These are phyloP conservation scores for Trachops cirrhosus DNA, from an alignment of 2,797 vertebrate species.

Conservation along the genomic window DNA sequence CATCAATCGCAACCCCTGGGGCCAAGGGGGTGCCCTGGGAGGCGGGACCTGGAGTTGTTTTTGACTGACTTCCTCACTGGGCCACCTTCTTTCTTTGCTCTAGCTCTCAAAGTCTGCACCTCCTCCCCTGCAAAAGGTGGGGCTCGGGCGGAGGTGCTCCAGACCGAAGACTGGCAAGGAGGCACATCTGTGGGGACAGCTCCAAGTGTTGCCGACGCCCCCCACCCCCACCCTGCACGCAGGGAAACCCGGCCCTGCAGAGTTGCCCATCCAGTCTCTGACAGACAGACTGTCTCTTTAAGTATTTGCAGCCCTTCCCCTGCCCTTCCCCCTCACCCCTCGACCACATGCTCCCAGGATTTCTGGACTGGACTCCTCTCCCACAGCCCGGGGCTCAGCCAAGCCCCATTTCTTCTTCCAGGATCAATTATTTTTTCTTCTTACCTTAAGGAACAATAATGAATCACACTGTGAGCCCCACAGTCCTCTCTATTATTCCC, in stretches of 20 bases:
- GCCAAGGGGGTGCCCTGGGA: neutral
- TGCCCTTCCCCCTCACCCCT: neutral
- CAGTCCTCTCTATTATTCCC: constrained; percentile 51
- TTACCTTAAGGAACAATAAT: constrained; percentile 64
- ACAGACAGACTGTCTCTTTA: constrained; percentile 51
- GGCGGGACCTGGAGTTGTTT: no score
- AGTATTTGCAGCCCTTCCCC: neutral
- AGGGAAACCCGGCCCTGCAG: neutral
- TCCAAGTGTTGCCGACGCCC: neutral
- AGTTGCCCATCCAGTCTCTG: neutral
- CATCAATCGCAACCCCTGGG: neutral
- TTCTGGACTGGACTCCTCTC: constrained; percentile 39
- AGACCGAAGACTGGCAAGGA: neutral
- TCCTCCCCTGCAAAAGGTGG: neutral
- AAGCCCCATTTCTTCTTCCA: constrained; percentile 64
- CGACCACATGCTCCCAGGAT: neutral
- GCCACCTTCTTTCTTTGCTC: neutral
- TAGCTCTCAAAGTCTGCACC: neutral
- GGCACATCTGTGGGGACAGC: neutral
- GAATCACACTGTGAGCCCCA: constrained; percentile 39
- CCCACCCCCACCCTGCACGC: neutral
- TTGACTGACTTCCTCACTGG: neutral
- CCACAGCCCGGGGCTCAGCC: constrained; percentile 22
- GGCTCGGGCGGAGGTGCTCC: neutral
- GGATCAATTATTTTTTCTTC: constrained; percentile 54